Evolutionary conservation across 2,797 vertebrate genomes (phyloP).

Genomic region (Nannoperca obscura): DNA sequence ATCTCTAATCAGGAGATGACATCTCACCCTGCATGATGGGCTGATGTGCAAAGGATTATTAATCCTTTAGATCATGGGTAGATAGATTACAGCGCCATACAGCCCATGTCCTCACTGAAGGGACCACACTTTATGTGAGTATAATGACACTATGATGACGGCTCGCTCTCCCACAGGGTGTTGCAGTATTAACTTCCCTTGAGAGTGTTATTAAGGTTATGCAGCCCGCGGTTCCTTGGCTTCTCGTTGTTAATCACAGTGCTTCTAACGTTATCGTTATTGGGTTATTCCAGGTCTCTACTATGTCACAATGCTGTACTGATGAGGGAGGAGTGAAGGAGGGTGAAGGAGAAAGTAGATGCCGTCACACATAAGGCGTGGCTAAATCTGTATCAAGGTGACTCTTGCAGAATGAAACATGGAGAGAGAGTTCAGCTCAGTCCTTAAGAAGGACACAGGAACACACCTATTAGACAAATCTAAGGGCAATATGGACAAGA

Average conservation of each 20-base stretch:
- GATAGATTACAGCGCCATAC: conserved; percentile 62
- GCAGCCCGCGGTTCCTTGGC: not conserved
- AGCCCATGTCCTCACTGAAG: conserved; percentile 66
- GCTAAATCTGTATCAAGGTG: conserved; percentile 58
- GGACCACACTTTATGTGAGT: conserved; percentile 43
- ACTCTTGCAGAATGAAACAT: conserved; percentile 35
- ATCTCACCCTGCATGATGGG: conserved; percentile 55
- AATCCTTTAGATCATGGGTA: conserved; percentile 64
- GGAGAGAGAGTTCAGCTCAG: conserved; percentile 10
- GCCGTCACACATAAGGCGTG: conserved; percentile 35
- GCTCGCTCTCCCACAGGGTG: conserved; percentile 23
- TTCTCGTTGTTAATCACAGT: conserved; percentile 42
- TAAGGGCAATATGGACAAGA: too few relatives aligned
- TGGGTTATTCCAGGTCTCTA: conserved; percentile 6
- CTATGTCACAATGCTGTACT: conserved; percentile 2
- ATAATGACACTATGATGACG: conserved; percentile 51
- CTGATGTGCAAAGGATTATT: conserved; percentile 67
- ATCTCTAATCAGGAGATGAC: conserved; percentile 65
- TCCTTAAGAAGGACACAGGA: not conserved
- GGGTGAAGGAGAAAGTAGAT: conserved; percentile 40
- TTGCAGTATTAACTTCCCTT: conserved; percentile 48
- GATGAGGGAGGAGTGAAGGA: conserved; percentile 34
- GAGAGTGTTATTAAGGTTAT: conserved; percentile 34
- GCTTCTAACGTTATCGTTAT: conserved; percentile 8
- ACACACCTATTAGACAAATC: not conserved